phyloP scores from a whole-genome alignment of 2,113 vertebrate genomes.

The Prochilodus magdalenae region DNA sequence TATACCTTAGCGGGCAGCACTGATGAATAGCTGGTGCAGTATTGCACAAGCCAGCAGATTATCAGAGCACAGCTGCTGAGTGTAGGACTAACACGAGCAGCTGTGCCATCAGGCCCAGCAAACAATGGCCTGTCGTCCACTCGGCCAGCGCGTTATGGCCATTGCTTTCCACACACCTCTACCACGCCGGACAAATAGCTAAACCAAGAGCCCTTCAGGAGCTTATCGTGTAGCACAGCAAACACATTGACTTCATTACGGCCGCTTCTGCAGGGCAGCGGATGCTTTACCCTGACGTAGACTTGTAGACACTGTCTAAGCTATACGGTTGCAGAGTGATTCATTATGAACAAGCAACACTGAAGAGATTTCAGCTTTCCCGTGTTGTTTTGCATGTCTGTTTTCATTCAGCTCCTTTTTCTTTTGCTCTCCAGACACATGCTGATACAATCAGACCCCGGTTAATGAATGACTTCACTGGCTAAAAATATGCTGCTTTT shows the following conservation, averaged over 20 bases:
- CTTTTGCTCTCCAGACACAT: constrained; percentile 39
- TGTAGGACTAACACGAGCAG: constrained; percentile 33
- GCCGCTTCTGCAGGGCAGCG: not conserved
- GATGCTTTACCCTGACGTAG: not conserved
- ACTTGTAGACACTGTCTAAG: not conserved
- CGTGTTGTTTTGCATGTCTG: not conserved
- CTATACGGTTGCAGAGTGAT: not conserved
- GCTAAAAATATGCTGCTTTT: constrained; percentile 55
- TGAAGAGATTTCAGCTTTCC: not conserved
- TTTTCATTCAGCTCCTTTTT: constrained; percentile 20
- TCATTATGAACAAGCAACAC: not conserved
- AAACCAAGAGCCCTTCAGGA: constrained; percentile 11
- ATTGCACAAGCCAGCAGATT: constrained; percentile 49
- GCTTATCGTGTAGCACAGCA: not conserved
- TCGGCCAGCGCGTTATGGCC: not conserved
- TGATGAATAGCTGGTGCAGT: constrained; percentile 42
- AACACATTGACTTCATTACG: not conserved
- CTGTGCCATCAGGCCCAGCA: constrained; percentile 31
- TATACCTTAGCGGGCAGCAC: constrained; percentile 8
- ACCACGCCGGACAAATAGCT: constrained; percentile 24
- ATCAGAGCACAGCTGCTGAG: constrained; percentile 49
- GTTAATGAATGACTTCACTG: constrained; percentile 58
- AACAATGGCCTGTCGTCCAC: constrained; percentile 22
- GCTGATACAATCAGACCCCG: constrained; percentile 48
- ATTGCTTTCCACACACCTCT: not conserved